These are phyloP conservation scores for Malurus melanocephalus DNA, from an alignment of 2,113 vertebrate species.

Conservation along the genomic window DNA sequence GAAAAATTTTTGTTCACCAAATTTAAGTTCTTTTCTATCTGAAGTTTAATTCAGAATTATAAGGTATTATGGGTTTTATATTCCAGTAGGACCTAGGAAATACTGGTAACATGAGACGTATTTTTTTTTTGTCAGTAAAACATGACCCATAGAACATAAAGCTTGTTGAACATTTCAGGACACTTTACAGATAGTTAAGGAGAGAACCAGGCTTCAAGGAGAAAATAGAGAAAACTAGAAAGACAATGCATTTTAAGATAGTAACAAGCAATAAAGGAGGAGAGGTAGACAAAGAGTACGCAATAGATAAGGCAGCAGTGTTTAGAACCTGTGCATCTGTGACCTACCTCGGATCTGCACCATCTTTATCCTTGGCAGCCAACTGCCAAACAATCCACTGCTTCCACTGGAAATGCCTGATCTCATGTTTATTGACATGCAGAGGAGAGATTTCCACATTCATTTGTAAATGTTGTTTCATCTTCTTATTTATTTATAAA, in stretches of 20 bases:
- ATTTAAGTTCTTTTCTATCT: background rate
- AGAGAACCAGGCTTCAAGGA: background rate
- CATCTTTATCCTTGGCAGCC: background rate
- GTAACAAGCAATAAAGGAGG: background rate
- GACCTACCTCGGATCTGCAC: background rate
- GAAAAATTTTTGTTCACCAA: background rate
- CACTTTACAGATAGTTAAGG: background rate
- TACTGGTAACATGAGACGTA: background rate
- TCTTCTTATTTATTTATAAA: background rate
- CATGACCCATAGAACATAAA: background rate
- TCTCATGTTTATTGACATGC: background rate
- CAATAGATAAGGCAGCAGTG: background rate
- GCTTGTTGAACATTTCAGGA: background rate
- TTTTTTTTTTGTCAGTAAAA: background rate
- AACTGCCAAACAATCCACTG: background rate
- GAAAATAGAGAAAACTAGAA: background rate
- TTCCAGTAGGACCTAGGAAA: background rate
- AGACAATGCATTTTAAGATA: background rate
- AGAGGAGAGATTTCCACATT: background rate
- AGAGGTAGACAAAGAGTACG: background rate
- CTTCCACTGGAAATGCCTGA: background rate
- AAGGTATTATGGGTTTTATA: too few relatives aligned
- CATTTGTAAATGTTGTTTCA: background rate
- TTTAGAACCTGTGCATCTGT: background rate
- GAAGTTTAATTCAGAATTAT: background rate